These are phyloP conservation scores for Liodrosophila aerea DNA, from an alignment of 2,888 invertebrate genomes.

Conservation along the genomic window DNA sequence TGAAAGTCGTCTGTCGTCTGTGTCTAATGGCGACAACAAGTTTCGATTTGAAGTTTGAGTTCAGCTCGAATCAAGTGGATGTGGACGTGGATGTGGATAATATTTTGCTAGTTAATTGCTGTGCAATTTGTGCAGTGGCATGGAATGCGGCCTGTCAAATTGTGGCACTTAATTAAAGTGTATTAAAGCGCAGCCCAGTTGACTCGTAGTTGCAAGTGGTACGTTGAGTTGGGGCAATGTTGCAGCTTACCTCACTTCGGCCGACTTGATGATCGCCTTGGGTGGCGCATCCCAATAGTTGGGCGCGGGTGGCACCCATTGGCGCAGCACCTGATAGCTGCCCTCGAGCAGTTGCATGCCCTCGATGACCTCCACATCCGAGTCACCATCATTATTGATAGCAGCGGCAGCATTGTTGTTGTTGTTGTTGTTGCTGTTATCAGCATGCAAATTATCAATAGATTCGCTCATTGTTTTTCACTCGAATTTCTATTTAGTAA, in stretches of 20 bases:
- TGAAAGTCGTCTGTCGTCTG: too few relatives aligned
- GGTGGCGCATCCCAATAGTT: conserved; percentile 82
- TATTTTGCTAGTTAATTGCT: conserved; percentile 60
- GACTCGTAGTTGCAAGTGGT: conserved; percentile 3
- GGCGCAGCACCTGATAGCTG: conserved; percentile 81
- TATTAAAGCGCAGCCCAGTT: conserved; percentile 36
- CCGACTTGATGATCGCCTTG: conserved; percentile 81
- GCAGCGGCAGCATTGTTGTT: conserved; percentile 60
- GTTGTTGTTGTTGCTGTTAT: conserved; percentile 53
- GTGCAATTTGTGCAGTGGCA: conserved; percentile 63
- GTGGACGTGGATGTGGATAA: conserved; percentile 13
- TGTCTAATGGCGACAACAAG: conserved; percentile 24
- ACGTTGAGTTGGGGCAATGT: too few relatives aligned
- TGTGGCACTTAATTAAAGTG: conserved; percentile 67
- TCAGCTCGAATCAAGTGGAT: conserved; percentile 13
- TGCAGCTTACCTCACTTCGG: conserved; percentile 81
- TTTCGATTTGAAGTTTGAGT: not conserved
- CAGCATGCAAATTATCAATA: conserved; percentile 72
- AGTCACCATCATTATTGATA: conserved; percentile 72
- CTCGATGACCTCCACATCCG: conserved; percentile 82
- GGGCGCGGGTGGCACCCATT: conserved; percentile 82
- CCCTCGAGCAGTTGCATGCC: conserved; percentile 82
- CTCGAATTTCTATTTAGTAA: too few relatives aligned
- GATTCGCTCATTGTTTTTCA: conserved; percentile 70
- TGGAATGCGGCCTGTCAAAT: conserved; percentile 68